Evolutionary conservation across 2,113 vertebrate species (phyloP), one percentile per base, ranked within the genome.

Genomic region (Regulus satrapa): DNA sequence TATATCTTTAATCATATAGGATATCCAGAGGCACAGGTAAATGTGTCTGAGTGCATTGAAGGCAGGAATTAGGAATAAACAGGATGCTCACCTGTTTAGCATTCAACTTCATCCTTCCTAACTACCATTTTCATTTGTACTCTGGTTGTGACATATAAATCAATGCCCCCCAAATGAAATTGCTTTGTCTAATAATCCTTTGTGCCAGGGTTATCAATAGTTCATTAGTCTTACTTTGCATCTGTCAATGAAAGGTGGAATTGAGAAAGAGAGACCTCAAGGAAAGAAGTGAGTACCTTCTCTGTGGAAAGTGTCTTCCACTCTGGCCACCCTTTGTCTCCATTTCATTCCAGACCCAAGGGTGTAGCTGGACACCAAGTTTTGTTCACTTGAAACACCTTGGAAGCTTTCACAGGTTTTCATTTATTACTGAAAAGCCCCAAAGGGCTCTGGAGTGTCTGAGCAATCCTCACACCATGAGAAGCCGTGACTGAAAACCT

Each of bases 201-300:
- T 91, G 89, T 91, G 85, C 89, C 72, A 68, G 74, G 62, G 81
- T 89, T 87, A 87, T 95, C 94, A 83, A 62, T 88, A 96, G 93
- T 76, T 94, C 93, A 94, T 97, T 96, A 94, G 87, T 95, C 89
- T 85, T 92, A 62, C 92, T 95, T 95, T 89, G 81, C 84, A 88
- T 73, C 89, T 89, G 67, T 89, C 93, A 91, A 77, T 95, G 46
- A 89, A 49, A 58, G 32, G 78, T 87, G 84, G 24, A 46, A 32
- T 15, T 78, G 81, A 92, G 93, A 91, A 41, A 40, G 69, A 80
- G 67, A 68, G 75, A 68, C 54, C 81, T 64, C 45, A 3, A 14
- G 66, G 71, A 8, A 54, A 58, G 81, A 5, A 46, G 52, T 49
- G 52, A 88, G 76, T 55, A 2, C 15, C 3, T 79, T 23, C 66